Percentiles rank a stretch among this genome's conserved stretches.
Conservation (phyloP, 2,888 invertebrate genomes). For the Macrophya annulata region DNA sequence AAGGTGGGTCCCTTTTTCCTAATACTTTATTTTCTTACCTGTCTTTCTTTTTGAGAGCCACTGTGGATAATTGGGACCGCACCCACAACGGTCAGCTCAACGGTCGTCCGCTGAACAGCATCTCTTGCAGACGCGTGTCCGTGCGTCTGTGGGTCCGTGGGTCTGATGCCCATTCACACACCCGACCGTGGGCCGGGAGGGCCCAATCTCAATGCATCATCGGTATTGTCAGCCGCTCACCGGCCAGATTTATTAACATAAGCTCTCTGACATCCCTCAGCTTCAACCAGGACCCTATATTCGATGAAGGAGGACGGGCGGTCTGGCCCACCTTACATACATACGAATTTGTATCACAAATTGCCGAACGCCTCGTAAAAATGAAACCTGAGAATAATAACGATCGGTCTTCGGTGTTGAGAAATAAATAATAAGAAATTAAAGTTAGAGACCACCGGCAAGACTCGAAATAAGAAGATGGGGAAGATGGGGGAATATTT, state of each 20-base stretch:
- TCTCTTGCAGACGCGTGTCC: background rate
- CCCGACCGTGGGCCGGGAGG: slow-evolving; percentile 53
- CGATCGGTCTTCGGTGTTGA: slow-evolving; percentile 17
- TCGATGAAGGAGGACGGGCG: slow-evolving; percentile 26
- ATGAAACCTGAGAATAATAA: slow-evolving; percentile 39
- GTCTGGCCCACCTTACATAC: slow-evolving; percentile 7
- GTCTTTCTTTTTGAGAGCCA: slow-evolving; percentile 65
- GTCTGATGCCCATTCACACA: slow-evolving; percentile 51
- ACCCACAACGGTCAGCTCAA: slow-evolving; percentile 63
- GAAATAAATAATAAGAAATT: slow-evolving; percentile 35
- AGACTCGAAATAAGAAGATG: background rate
- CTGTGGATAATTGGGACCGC: slow-evolving; percentile 73
- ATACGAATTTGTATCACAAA: slow-evolving; percentile 57
- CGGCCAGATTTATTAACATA: slow-evolving; percentile 58
- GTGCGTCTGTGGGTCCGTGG: slow-evolving; percentile 22
- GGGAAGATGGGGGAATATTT: background rate
- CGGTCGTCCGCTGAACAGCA: slow-evolving; percentile 17
- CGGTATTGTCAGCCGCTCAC: slow-evolving; percentile 59
- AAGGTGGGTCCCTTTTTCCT: slow-evolving; percentile 30
- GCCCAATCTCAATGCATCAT: slow-evolving; percentile 59
- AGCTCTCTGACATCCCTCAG: slow-evolving; percentile 55
- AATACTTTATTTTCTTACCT: slow-evolving; percentile 36
- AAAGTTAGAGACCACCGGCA: slow-evolving; percentile 33
- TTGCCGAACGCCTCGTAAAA: slow-evolving; percentile 53
- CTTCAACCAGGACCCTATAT: background rate